Conservation (phyloP, 30 jellyfish, hydroid and myxozoan genomes). For the Hydractinia echinata region DNA sequence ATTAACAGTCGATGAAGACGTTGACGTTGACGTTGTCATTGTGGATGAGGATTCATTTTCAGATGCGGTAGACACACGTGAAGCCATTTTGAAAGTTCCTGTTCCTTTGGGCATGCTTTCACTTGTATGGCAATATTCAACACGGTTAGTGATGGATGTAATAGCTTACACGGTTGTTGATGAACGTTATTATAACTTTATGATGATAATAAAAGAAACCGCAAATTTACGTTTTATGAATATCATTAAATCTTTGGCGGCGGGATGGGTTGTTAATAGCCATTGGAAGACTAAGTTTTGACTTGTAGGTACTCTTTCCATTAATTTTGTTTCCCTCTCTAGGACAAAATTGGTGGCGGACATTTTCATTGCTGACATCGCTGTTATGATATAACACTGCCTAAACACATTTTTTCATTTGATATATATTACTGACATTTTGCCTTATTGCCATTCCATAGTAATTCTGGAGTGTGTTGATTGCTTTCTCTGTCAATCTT, state of each 20-base stretch:
- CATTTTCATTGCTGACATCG: too few relatives aligned
- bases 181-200: neutral
- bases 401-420: too few relatives aligned
- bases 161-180: neutral
- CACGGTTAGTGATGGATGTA: neutral
- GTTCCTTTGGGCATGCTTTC: neutral
- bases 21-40: neutral
- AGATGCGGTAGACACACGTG: constrained; percentile 2
- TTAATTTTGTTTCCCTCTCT: too few relatives aligned
- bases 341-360: too few relatives aligned
- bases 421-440: too few relatives aligned
- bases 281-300: too few relatives aligned
- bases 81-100: neutral
- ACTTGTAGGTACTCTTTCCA: too few relatives aligned
- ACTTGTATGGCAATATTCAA: neutral
- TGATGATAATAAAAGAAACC: neutral
- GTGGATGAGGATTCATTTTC: neutral
- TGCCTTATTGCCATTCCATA: too few relatives aligned
- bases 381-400: too few relatives aligned
- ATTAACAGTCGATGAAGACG: neutral
- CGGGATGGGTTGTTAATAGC: constrained; percentile 10
- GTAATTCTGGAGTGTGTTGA: too few relatives aligned
- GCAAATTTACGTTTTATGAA: neutral
- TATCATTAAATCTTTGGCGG: constrained; percentile 2
- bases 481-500: too few relatives aligned